Evolutionary conservation across 2,888 invertebrate species (phyloP).

Genomic region (Spodoptera littoralis): DNA sequence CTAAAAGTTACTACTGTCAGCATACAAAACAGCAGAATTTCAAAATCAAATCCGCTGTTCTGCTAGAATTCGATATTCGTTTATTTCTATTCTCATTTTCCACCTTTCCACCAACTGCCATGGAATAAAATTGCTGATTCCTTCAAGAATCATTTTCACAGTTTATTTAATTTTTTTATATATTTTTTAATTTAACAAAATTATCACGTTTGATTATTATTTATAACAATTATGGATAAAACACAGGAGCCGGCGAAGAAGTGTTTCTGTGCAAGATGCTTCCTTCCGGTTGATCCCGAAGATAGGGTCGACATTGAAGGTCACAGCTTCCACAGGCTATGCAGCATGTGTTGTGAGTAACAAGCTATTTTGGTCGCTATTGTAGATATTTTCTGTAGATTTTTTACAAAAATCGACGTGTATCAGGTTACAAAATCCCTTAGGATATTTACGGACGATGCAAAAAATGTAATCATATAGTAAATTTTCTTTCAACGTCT

Average conservation of each 20-base stretch:
- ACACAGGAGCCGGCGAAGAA: conserved; percentile 75
- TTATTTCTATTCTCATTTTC: conserved; percentile 66
- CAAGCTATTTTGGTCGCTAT: background rate
- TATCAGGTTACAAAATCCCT: no score
- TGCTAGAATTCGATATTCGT: conserved; percentile 45
- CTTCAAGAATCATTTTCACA: conserved; percentile 44
- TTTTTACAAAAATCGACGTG: no score
- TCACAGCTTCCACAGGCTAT: conserved; percentile 79
- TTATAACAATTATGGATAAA: conserved; percentile 68
- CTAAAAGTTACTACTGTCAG: conserved; percentile 24
- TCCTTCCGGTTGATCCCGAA: conserved; percentile 74
- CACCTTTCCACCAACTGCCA: conserved; percentile 69
- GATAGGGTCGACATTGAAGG: conserved; percentile 80
- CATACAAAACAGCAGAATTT: conserved; percentile 41
- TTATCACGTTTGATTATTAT: conserved; percentile 50
- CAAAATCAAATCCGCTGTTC: conserved; percentile 53
- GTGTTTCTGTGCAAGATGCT: conserved; percentile 83
- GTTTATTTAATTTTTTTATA: conserved; percentile 32
- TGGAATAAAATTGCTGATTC: conserved; percentile 71
- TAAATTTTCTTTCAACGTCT: no score
- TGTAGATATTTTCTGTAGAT: no score
- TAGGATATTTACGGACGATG: no score
- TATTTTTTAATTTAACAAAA: conserved; percentile 55
- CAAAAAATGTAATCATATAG: no score
- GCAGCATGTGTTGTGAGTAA: conserved; percentile 83